A percentile compares a stretch with the other conserved stretches of the same genome.
These are phyloP conservation scores for Acanthurus lineatus DNA, from an alignment of 2,797 vertebrate genomes.

Conservation along the genomic window DNA sequence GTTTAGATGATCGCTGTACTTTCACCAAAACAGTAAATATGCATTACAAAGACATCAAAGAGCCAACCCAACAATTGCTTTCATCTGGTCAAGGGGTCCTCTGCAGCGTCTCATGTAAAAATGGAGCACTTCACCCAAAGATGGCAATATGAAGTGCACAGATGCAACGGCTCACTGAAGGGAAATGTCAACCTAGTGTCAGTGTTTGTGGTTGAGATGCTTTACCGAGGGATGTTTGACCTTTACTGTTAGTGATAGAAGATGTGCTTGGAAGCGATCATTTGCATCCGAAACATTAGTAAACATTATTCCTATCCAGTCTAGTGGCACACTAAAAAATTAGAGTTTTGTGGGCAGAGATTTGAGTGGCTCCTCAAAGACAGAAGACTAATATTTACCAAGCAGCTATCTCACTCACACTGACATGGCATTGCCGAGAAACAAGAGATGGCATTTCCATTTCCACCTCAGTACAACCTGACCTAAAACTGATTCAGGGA, in stretches of 20 bases:
- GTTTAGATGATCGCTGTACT: slow-evolving; percentile 67
- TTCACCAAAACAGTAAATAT: slow-evolving; percentile 72
- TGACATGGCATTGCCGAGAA: slow-evolving; percentile 38
- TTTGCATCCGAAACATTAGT: slow-evolving; percentile 53
- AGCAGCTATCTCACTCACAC: slow-evolving; percentile 26
- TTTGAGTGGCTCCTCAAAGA: slow-evolving; percentile 44
- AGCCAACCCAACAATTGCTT: slow-evolving; percentile 70
- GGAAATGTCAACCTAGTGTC: slow-evolving; percentile 75
- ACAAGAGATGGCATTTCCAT: slow-evolving; percentile 59
- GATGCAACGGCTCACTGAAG: slow-evolving; percentile 61
- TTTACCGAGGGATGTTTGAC: slow-evolving; percentile 75
- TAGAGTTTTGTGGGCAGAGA: background rate
- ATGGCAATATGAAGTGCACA: slow-evolving; percentile 67
- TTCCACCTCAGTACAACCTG: slow-evolving; percentile 44
- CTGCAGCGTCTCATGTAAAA: slow-evolving; percentile 71
- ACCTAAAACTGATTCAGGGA: slow-evolving; percentile 45
- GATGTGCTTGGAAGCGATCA: slow-evolving; percentile 37
- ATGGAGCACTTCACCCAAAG: slow-evolving; percentile 70
- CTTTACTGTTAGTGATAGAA: slow-evolving; percentile 59
- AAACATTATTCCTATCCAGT: slow-evolving; percentile 47
- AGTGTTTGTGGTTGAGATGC: slow-evolving; percentile 68
- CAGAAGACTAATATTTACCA: slow-evolving; percentile 43
- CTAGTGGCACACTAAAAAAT: slow-evolving; percentile 19
- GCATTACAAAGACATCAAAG: slow-evolving; percentile 82
- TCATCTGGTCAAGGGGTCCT: slow-evolving; percentile 82